These are phyloP conservation scores for Cheilosia vulpina DNA, from an alignment of 2,888 invertebrate genomes.

Conservation along the genomic window DNA sequence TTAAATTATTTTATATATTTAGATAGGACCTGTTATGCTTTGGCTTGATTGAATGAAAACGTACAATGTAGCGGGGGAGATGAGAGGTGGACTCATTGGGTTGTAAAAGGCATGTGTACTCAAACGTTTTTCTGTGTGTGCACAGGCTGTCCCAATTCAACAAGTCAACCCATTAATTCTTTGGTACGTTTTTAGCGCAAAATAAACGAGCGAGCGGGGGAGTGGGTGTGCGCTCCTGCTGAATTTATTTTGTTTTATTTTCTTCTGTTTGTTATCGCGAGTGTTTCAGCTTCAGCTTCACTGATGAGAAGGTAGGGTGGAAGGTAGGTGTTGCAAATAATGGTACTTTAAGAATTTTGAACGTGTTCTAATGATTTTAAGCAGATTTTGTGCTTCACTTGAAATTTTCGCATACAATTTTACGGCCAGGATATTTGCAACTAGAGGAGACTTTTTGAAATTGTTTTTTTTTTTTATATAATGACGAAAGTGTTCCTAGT, in stretches of 20 bases:
- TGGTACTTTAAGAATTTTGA: too few relatives aligned
- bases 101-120: background rate
- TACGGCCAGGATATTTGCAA: too few relatives aligned
- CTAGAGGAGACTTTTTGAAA: too few relatives aligned
- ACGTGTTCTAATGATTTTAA: too few relatives aligned
- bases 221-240: background rate
- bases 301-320: background rate
- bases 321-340: too few relatives aligned
- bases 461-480: too few relatives aligned
- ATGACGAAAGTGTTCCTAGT: too few relatives aligned
- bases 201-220: background rate
- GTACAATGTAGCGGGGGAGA: background rate
- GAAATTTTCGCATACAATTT: too few relatives aligned
- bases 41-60: slow-evolving; percentile 2
- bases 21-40: slow-evolving; percentile 27
- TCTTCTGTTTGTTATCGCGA: background rate
- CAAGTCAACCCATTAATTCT: slow-evolving; percentile 16
- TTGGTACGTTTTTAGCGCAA: background rate
- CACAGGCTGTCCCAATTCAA: slow-evolving; percentile 5
- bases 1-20: slow-evolving; percentile 27
- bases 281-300: background rate
- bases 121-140: slow-evolving; percentile 3
- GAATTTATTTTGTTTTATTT: background rate
- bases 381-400: too few relatives aligned
- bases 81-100: background rate